Base-by-base conservation (phyloP, 37 sponge, comb jelly and placozoan species). In the Cliona cf. orientalis region DNA sequence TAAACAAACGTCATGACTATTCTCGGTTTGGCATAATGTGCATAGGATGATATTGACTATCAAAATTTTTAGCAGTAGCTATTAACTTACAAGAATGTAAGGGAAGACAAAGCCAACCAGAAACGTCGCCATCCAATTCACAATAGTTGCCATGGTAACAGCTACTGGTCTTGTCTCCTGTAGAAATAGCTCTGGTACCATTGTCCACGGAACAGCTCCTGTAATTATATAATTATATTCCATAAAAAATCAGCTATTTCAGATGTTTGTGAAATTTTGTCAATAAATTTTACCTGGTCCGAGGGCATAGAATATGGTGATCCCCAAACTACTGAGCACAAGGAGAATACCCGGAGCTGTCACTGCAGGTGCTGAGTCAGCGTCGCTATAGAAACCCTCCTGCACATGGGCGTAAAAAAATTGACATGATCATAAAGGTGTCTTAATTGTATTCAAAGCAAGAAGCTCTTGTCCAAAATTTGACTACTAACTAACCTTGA, bases 131-230 rank as follows among this genome's bases (percentile, higher is more conserved):
- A 74, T 26, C 90, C 90, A 89, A 69, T 89, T 89, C 1, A 84
- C 84, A 42, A 84, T 70, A n/a, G 79, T 72, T 79, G 90, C 84
- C 37, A 89, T 35, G 41, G 77, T 69, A 35, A 83, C 79, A 39
- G 90, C 90, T 19, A 66, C 34, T 14, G 84, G 79, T 2, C 90
- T 66, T 3, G 84, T 56, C 38, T 71, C 84, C 31, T 89, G 90
- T 42, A 69, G 64, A 35, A 89, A 89, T 19, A 89, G 69, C 72
- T 89, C 90, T 1, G 84, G 28, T 2, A 83, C 90, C 78, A 89
- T 89, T 59, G 84, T 66, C 90, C 90, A 89, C 1, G 90, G 90
- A 43, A 89, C 78, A 33, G 58, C 60, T 3, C 90, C 90, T 81
- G 56, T 40, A 29, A 21, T 6, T 53, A 21, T 19, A 53, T 21